A percentile compares a stretch with the other conserved stretches of the same genome.
These are phyloP conservation scores for Xenentodon cancila DNA, from an alignment of 2,797 vertebrate genomes.

Conservation along the genomic window DNA sequence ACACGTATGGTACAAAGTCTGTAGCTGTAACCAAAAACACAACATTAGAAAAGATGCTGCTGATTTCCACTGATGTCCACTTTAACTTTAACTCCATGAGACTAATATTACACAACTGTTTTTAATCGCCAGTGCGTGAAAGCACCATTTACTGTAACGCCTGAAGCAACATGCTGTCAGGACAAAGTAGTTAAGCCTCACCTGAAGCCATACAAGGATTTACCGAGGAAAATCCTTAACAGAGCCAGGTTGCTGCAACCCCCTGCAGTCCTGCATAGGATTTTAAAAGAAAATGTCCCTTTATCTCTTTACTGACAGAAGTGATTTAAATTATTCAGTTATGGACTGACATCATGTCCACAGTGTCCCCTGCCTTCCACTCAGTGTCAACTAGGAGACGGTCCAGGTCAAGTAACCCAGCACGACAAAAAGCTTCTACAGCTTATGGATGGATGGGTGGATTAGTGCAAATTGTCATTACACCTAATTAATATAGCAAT, in stretches of 20 bases:
- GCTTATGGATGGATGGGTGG: neutral
- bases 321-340: neutral
- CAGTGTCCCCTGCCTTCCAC: neutral
- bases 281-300: neutral
- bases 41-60: no score
- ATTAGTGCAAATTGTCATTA: neutral
- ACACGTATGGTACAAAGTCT: no score
- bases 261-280: neutral
- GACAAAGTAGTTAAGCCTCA: slow-evolving; percentile 43
- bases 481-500: neutral
- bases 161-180: slow-evolving; percentile 10
- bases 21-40: no score
- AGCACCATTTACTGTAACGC: neutral
- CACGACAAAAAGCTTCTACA: neutral
- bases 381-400: neutral
- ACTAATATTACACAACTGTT: no score
- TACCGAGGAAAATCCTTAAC: slow-evolving; percentile 54
- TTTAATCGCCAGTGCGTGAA: neutral
- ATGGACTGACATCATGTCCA: neutral
- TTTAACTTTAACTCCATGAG: no score
- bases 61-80: no score
- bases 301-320: no score
- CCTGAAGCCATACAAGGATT: slow-evolving; percentile 46
- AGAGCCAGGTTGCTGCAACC: slow-evolving; percentile 3
- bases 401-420: neutral